A percentile compares a stretch with the other conserved stretches of the same genome.
These are phyloP conservation scores for Gymnopithys bicolor DNA, from an alignment of 2,797 vertebrate species.

Conservation along the genomic window DNA sequence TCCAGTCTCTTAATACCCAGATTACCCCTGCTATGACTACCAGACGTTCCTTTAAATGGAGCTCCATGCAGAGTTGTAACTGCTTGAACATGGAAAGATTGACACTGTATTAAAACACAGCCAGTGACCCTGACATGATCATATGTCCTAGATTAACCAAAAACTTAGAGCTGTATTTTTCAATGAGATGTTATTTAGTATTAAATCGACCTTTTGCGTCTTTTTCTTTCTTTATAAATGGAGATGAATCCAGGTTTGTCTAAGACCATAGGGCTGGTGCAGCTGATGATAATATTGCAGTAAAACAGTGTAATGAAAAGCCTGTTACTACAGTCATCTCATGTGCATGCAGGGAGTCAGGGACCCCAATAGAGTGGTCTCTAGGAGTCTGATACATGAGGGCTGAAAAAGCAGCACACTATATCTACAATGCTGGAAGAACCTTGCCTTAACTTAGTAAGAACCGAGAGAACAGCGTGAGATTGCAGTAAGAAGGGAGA, in stretches of 20 bases:
- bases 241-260: not conserved
- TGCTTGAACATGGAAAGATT: not conserved
- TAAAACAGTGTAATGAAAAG: not conserved
- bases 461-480: not conserved
- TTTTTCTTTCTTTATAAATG: not conserved
- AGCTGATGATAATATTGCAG: not conserved
- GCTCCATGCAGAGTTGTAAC: not conserved
- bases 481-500: not conserved
- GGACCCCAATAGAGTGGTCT: not conserved
- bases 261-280: not conserved
- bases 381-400: rapidly evolving
- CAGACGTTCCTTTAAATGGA: not conserved
- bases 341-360: not conserved
- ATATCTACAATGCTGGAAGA: not conserved
- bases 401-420: not conserved
- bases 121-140: not conserved
- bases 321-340: not conserved
- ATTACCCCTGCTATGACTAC: not conserved
- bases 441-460: not conserved
- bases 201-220: not conserved
- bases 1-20: not conserved
- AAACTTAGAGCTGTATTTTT: not conserved
- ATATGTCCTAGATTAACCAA: not conserved
- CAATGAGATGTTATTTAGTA: not conserved
- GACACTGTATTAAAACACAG: not conserved